Conservation (phyloP, 2,797 vertebrate species). For the Pipistrellus pygmaeus region DNA sequence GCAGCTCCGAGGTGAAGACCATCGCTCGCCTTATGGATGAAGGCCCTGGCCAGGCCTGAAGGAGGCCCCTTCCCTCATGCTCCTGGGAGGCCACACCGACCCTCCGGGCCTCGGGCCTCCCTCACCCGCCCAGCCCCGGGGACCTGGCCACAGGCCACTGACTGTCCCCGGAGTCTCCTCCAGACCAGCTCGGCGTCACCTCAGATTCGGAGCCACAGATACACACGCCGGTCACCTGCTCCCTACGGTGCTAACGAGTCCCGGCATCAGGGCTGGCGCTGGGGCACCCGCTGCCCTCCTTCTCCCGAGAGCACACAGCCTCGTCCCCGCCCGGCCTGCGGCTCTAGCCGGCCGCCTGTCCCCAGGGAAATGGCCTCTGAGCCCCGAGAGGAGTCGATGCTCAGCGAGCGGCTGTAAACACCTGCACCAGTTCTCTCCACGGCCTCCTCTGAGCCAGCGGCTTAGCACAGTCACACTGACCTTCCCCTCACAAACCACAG, state of each 20-base stretch:
- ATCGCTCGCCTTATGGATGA: neutral
- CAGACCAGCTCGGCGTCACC: neutral
- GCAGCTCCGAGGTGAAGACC: neutral
- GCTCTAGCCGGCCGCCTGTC: neutral
- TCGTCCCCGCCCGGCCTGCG: neutral
- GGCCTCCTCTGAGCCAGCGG: neutral
- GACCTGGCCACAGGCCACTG: neutral
- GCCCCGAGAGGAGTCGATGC: neutral
- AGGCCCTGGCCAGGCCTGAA: neutral
- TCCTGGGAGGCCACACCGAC: neutral
- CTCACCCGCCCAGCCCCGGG: neutral
- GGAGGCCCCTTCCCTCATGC: neutral
- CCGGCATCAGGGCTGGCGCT: rapidly evolving
- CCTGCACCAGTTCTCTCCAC: neutral
- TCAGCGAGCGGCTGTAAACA: neutral
- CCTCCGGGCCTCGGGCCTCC: neutral
- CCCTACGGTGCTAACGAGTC: neutral
- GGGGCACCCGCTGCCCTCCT: neutral
- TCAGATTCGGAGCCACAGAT: rapidly evolving
- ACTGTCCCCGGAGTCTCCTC: neutral
- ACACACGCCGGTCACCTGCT: no score
- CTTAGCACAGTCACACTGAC: neutral
- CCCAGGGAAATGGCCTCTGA: rapidly evolving
- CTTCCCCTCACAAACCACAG: neutral
- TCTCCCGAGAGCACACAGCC: neutral